Conservation (phyloP, 1,140 invertebrate genomes). For the Drosophila sulfurigaster region DNA sequence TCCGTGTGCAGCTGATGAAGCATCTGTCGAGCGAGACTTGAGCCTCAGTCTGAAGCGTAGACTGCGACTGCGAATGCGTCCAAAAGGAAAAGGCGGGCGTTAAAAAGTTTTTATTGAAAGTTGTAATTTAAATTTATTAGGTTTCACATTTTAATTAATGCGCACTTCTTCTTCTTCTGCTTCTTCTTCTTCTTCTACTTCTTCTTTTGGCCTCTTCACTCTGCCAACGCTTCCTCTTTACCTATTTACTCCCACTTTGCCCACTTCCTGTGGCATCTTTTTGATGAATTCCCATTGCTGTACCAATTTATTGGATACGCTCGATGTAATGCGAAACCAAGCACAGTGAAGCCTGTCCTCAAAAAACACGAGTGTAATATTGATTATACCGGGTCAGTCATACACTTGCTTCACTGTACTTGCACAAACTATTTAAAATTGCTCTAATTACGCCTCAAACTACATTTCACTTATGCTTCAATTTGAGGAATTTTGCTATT, state of each 20-base stretch:
- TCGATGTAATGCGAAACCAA: background rate
- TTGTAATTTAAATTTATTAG: slow-evolving; percentile 83
- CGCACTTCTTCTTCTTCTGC: slow-evolving; percentile 51
- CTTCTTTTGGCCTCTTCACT: background rate
- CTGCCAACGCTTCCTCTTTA: background rate
- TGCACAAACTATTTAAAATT: too few relatives aligned
- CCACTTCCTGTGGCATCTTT: slow-evolving; percentile 5
- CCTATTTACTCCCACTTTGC: background rate
- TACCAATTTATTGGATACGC: slow-evolving; percentile 6
- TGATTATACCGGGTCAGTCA: too few relatives aligned
- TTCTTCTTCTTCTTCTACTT: background rate
- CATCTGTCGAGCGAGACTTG: slow-evolving; percentile 35
- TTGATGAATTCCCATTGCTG: background rate
- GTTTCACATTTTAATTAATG: slow-evolving; percentile 83
- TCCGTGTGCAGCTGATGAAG: slow-evolving; percentile 9
- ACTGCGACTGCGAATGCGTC: background rate
- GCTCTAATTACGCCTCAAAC: too few relatives aligned
- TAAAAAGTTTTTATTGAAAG: slow-evolving; percentile 81
- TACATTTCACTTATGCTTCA: too few relatives aligned
- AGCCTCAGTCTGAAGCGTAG: slow-evolving; percentile 8
- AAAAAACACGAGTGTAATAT: too few relatives aligned
- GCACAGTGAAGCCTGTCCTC: background rate
- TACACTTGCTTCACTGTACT: too few relatives aligned
- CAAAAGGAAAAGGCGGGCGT: slow-evolving; percentile 48
- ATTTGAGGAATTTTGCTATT: too few relatives aligned